These are phyloP conservation scores for Butorides virescens DNA, from an alignment of 2,113 vertebrate species.

Conservation along the genomic window DNA sequence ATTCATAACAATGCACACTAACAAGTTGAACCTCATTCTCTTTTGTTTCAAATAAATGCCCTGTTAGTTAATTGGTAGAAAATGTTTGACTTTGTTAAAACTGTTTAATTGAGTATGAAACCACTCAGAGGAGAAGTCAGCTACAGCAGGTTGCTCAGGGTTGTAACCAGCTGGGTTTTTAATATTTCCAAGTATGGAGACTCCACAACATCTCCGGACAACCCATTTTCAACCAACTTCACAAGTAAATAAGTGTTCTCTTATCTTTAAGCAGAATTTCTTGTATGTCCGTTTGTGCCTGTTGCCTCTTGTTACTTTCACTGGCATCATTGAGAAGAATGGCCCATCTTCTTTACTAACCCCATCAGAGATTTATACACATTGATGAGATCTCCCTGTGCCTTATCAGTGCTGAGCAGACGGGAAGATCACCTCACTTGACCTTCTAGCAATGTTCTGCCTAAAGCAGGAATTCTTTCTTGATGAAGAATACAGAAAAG, in stretches of 20 bases:
- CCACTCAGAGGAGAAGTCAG: not conserved
- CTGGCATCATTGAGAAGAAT: not conserved
- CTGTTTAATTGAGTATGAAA: not conserved
- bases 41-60: not conserved
- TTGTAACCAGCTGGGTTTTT: not conserved
- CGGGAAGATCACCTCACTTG: not conserved
- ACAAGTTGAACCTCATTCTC: not conserved
- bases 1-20: not conserved
- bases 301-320: not conserved
- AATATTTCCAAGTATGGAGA: not conserved
- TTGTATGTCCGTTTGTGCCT: not conserved
- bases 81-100: not conserved
- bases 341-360: not conserved
- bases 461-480: not conserved
- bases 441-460: not conserved
- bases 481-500: not conserved
- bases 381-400: not conserved
- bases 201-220: not conserved
- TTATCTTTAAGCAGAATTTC: not conserved
- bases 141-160: not conserved
- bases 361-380: not conserved
- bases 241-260: not conserved
- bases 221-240: not conserved
- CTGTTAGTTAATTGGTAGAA: not conserved
- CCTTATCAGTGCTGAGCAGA: not conserved